Evolutionary conservation across 2,888 invertebrate genomes (phyloP).

Genomic region (Julus scandinavius): DNA sequence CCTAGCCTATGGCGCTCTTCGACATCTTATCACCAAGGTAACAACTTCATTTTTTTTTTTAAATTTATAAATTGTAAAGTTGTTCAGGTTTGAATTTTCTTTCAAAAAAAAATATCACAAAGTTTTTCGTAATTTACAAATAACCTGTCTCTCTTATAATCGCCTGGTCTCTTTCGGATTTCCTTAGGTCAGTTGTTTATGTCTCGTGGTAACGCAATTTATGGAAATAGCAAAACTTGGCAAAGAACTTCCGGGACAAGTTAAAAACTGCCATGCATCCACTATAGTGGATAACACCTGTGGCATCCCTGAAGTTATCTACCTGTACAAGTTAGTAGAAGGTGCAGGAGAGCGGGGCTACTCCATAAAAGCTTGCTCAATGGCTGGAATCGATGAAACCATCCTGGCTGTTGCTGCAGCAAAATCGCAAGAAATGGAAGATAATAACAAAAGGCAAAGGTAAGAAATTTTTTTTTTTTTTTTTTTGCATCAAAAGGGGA

Average conservation of each 20-base stretch:
- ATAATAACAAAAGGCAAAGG: neutral
- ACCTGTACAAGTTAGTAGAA: conserved; percentile 49
- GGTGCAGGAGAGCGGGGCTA: conserved; percentile 44
- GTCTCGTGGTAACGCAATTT: conserved; percentile 49
- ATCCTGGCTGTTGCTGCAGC: neutral
- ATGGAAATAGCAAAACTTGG: conserved; percentile 47
- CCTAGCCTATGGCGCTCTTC: neutral
- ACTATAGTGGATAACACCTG: neutral
- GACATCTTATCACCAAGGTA: conserved; percentile 46
- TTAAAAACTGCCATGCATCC: conserved; percentile 2
- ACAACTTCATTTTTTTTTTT: neutral
- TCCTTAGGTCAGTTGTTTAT: conserved; percentile 51
- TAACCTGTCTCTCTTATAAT: too few relatives aligned
- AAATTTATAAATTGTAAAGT: too few relatives aligned
- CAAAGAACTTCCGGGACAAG: neutral
- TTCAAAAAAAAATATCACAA: neutral
- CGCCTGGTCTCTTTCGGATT: neutral
- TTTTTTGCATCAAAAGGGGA: neutral
- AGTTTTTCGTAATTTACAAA: too few relatives aligned
- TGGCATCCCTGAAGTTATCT: neutral
- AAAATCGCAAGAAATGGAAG: conserved; percentile 44
- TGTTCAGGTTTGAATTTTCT: conserved; percentile 22
- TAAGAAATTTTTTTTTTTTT: neutral
- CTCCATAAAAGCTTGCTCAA: conserved; percentile 4
- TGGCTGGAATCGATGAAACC: conserved; percentile 48